Conservation (phyloP, 2,888 invertebrate genomes). For the Leptodirus hochenwartii region DNA sequence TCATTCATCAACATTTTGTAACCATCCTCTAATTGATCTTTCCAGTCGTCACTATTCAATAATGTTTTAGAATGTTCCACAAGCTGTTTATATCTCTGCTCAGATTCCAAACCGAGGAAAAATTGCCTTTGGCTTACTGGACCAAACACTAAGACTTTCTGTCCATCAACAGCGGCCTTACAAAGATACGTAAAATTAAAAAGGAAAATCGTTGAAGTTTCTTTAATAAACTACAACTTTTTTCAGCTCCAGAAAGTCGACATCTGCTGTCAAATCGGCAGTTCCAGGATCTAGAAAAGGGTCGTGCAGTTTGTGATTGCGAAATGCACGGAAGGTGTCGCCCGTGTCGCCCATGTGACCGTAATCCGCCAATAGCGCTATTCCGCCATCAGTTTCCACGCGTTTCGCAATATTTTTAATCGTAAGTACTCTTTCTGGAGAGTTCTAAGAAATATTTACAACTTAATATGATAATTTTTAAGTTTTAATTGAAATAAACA, state of each 20-base stretch:
- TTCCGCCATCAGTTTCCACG: constrained; percentile 61
- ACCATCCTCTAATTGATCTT: constrained; percentile 44
- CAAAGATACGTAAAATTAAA: constrained; percentile 2
- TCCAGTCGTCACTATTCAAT: constrained; percentile 31
- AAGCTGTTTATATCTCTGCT: too few relatives aligned
- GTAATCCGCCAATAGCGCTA: constrained; percentile 83
- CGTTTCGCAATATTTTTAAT: constrained; percentile 50
- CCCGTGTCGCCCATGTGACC: constrained; percentile 77
- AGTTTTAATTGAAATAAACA: too few relatives aligned
- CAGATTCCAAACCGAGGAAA: constrained; percentile 63
- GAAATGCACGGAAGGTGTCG: constrained; percentile 82
- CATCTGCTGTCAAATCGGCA: constrained; percentile 97
- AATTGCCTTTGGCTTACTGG: constrained; percentile 78
- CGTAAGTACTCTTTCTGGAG: constrained; percentile 49
- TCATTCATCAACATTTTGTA: constrained; percentile 71
- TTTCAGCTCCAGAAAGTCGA: constrained; percentile 55
- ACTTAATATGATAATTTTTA: too few relatives aligned
- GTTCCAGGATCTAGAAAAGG: constrained; percentile 70
- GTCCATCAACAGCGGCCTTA: constrained; percentile 11
- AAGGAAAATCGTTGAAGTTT: too few relatives aligned
- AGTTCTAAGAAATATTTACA: too few relatives aligned
- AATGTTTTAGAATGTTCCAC: constrained; percentile 43
- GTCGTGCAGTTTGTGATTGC: constrained; percentile 67
- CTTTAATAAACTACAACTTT: too few relatives aligned
- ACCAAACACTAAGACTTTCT: constrained; percentile 42